A percentile compares a stretch with the other conserved stretches of the same genome.
Evolutionary conservation across 1,140 invertebrate species (phyloP).

Genomic region (Calliphora vicina): DNA sequence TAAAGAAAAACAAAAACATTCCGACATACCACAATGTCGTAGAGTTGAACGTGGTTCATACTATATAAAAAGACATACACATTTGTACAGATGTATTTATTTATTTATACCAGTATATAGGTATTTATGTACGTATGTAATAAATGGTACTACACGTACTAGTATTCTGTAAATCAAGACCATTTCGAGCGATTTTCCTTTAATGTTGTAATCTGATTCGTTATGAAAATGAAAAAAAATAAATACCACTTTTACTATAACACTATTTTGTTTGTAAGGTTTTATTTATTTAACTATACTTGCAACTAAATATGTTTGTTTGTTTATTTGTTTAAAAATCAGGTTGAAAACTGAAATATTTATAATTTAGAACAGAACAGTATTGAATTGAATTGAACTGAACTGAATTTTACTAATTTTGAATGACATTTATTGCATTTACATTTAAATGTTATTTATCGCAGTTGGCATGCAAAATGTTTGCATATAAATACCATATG

Average conservation of each 20-base stretch:
- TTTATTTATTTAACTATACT: neutral
- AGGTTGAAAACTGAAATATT: neutral
- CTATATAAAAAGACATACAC: neutral
- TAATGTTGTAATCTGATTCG: slow-evolving; percentile 1
- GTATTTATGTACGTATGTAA: neutral
- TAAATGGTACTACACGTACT: neutral
- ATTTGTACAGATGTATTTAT: neutral
- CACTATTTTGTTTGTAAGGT: neutral
- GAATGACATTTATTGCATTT: slow-evolving; percentile 8
- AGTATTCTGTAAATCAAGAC: neutral
- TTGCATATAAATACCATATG: neutral
- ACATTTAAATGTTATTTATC: neutral
- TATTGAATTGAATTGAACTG: neutral
- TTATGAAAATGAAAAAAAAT: neutral
- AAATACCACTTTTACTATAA: neutral
- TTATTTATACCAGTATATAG: neutral
- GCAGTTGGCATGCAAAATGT: neutral
- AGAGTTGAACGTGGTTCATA: neutral
- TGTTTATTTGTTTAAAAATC: neutral
- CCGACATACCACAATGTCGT: slow-evolving; percentile 5
- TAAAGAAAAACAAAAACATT: slow-evolving; percentile 5
- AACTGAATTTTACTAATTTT: slow-evolving; percentile 5
- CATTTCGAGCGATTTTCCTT: neutral
- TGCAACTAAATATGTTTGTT: neutral
- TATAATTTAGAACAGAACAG: neutral